Conservation (phyloP, 2,113 vertebrate species). For the Paralichthys olivaceus region DNA sequence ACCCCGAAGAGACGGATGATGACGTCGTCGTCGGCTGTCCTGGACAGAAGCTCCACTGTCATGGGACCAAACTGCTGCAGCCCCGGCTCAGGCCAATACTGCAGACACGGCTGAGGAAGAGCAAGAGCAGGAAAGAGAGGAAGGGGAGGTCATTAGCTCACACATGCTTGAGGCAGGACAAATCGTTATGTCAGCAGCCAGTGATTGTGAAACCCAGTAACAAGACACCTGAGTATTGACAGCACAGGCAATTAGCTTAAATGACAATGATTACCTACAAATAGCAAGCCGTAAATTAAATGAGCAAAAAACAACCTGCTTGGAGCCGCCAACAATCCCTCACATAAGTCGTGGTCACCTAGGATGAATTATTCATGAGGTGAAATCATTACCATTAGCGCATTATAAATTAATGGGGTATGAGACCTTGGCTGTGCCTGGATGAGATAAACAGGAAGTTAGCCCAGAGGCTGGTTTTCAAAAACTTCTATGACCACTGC, state of each 20-base stretch:
- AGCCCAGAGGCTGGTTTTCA: conserved; percentile 28
- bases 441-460: conserved; percentile 64
- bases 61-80: conserved; percentile 94
- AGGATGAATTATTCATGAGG: conserved; percentile 68
- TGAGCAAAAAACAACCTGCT: conserved; percentile 23
- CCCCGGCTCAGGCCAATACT: conserved; percentile 96
- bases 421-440: conserved; percentile 55
- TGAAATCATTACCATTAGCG: conserved; percentile 72
- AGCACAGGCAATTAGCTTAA: conserved; percentile 73
- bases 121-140: neutral
- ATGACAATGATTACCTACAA: conserved; percentile 74
- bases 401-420: conserved; percentile 69
- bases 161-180: conserved; percentile 51
- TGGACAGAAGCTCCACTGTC: conserved; percentile 93
- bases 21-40: conserved; percentile 89
- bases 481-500: conserved; percentile 28
- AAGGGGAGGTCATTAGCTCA: conserved; percentile 45
- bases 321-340: conserved; percentile 43
- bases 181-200: conserved; percentile 61
- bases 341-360: conserved; percentile 45
- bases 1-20: conserved; percentile 94
- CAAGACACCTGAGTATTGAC: conserved; percentile 73
- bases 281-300: conserved; percentile 66
- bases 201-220: conserved; percentile 51
- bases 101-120: conserved; percentile 81